phyloP scores from a whole-genome alignment of 1,140 invertebrate genomes.

The Drosophila repletoides region DNA sequence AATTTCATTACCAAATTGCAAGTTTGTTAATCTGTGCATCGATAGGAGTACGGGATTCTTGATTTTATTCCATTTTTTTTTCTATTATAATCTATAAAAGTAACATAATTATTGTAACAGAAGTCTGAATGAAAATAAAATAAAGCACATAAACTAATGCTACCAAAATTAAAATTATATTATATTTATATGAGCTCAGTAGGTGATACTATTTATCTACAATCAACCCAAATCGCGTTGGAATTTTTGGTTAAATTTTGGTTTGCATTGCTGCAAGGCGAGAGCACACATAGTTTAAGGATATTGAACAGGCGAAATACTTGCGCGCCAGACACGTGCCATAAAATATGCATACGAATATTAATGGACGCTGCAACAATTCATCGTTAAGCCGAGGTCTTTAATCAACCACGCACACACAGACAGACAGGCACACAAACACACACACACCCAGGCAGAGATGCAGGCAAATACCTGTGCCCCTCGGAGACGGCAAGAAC shows the following conservation, averaged over 20 bases:
- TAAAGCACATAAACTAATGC: too few species aligned
- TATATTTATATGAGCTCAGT: too few species aligned
- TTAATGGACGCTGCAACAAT: conserved; percentile 46
- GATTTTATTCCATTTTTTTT: too few species aligned
- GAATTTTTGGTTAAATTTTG: neutral
- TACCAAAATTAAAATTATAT: too few species aligned
- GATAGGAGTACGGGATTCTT: too few species aligned
- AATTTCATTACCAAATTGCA: too few species aligned
- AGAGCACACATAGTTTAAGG: conserved; percentile 7
- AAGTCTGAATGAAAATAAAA: too few species aligned
- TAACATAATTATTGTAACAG: too few species aligned
- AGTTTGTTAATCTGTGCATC: too few species aligned
- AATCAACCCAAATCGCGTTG: neutral
- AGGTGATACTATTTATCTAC: too few species aligned
- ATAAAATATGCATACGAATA: conserved; percentile 44
- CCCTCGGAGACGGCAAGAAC: conserved; percentile 16
- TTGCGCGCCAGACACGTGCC: conserved; percentile 20
- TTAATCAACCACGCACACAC: conserved; percentile 38
- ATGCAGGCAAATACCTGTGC: conserved; percentile 5
- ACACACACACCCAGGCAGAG: neutral
- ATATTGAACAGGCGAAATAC: conserved; percentile 24
- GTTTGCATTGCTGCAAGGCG: neutral
- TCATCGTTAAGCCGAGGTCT: conserved; percentile 36
- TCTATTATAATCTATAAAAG: too few species aligned
- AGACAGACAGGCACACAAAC: neutral